Evolutionary conservation across 2,888 invertebrate species (phyloP), one percentile per base, ranked within the genome.

Genomic region (Priocnemis perturbator): DNA sequence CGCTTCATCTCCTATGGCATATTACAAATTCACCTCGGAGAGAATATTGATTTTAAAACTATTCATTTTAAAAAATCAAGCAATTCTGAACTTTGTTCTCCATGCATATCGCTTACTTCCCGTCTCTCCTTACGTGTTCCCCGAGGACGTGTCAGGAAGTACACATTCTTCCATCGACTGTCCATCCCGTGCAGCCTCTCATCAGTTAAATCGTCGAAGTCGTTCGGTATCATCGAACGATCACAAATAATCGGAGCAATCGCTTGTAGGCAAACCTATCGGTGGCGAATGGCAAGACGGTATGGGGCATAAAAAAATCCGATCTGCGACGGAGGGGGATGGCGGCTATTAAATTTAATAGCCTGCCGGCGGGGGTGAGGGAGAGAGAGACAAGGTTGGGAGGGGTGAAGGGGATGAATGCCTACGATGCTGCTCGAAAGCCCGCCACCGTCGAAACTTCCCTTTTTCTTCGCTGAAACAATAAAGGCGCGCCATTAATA

Each of bases 311-410:
- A 71, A 77, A 74, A 76, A 76, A 60, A 56, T 53, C 23, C 15
- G 26, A 9, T 52, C 52, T 26, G 7, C 37, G 7, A 11, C 37
- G 14, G 37, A 37, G 71, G 26, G 55, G 63, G 62, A 65, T 74
- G 74, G 67, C 67, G 73, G 81, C 83, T 85, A 83, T 85, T 85
- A 86, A 85, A 85, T 86, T 85, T 85, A 85, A 85, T 84, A 85
- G 84, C 81, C 70, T 57, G 64, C 70, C 71, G 4, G 37, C 37
- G 37, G 37, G 37, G 11, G 11, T 11, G 7, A 7, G 26, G 26
- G 3, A 26, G 68, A 67, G 71, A 67, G 63, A 73, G 69, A 64
- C 69, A 67, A 48, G 63, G 48, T 3, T 37, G 11, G 11, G 11
- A 37, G 37, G 37, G 37, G 37, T 37, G 37, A 37, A 11, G 14